These are phyloP conservation scores for Cyaniris semiargus DNA, from an alignment of 2,888 invertebrate genomes.

Conservation along the genomic window DNA sequence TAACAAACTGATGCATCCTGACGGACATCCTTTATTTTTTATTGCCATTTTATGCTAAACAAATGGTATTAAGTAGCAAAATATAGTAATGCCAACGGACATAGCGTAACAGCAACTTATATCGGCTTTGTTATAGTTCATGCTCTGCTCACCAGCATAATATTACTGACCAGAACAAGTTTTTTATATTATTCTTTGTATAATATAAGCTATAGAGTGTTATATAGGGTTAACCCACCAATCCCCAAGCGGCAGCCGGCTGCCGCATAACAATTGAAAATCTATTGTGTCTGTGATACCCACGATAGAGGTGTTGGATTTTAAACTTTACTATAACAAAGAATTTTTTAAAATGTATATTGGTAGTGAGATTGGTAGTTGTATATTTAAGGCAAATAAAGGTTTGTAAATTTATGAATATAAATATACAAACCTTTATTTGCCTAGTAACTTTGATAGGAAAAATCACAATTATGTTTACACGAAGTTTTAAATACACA, in stretches of 20 bases:
- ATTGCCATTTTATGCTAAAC: constrained; percentile 1
- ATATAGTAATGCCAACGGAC: not conserved
- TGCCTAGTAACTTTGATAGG: constrained; percentile 1
- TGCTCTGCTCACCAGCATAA: not conserved
- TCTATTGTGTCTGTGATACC: too few relatives aligned
- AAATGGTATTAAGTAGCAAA: not conserved
- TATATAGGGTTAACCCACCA: too few relatives aligned
- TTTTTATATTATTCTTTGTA: not conserved
- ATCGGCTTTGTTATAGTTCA: constrained; percentile 7
- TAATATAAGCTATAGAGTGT: too few relatives aligned
- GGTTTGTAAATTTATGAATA: too few relatives aligned
- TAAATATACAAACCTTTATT: too few relatives aligned
- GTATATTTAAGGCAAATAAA: not conserved
- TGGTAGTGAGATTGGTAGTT: too few relatives aligned
- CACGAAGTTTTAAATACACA: constrained; percentile 5
- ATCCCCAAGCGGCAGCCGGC: too few relatives aligned
- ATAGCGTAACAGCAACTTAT: not conserved
- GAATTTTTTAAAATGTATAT: too few relatives aligned
- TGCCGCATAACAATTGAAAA: too few relatives aligned
- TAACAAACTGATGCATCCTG: not conserved
- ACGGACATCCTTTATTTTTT: constrained; percentile 1
- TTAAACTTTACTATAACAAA: too few relatives aligned
- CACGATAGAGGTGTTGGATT: too few relatives aligned
- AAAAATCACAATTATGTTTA: not conserved
- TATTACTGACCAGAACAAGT: not conserved